These are phyloP conservation scores for Atta texana DNA, from an alignment of 1,140 invertebrate species.

Conservation along the genomic window DNA sequence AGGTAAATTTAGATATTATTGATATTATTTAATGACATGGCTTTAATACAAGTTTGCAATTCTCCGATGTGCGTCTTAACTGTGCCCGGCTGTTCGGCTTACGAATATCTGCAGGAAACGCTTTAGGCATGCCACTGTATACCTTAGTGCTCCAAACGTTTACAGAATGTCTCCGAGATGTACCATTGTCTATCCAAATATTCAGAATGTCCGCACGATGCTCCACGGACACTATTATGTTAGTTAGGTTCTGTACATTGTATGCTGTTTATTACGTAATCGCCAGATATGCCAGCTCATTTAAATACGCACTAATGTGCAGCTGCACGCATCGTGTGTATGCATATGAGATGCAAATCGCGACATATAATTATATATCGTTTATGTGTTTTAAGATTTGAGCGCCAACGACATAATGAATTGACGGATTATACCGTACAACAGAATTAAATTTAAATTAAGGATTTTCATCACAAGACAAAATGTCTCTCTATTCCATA, in stretches of 20 bases:
- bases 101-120: slow-evolving; percentile 65
- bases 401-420: not conserved
- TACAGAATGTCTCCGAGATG: slow-evolving; percentile 74
- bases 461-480: not conserved
- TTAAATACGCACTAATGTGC: slow-evolving; percentile 68
- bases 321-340: slow-evolving; percentile 27
- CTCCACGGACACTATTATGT: slow-evolving; percentile 67
- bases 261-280: slow-evolving; percentile 72
- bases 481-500: not conserved
- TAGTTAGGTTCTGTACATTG: slow-evolving; percentile 62
- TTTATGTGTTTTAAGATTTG: slow-evolving; percentile 48
- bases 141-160: slow-evolving; percentile 72
- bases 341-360: slow-evolving; percentile 49
- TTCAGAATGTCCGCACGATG: slow-evolving; percentile 65
- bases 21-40: slow-evolving; percentile 16
- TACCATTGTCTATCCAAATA: slow-evolving; percentile 70
- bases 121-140: slow-evolving; percentile 66
- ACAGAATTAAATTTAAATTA: not conserved
- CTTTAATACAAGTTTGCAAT: slow-evolving; percentile 50
- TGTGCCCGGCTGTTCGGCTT: slow-evolving; percentile 28
- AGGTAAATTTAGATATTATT: not conserved
- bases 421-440: slow-evolving; percentile 10
- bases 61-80: slow-evolving; percentile 39
- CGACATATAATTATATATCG: slow-evolving; percentile 5
- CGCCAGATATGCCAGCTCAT: slow-evolving; percentile 54